phyloP scores from a whole-genome alignment of 1,140 invertebrate species.

The Heterodera carotae region DNA sequence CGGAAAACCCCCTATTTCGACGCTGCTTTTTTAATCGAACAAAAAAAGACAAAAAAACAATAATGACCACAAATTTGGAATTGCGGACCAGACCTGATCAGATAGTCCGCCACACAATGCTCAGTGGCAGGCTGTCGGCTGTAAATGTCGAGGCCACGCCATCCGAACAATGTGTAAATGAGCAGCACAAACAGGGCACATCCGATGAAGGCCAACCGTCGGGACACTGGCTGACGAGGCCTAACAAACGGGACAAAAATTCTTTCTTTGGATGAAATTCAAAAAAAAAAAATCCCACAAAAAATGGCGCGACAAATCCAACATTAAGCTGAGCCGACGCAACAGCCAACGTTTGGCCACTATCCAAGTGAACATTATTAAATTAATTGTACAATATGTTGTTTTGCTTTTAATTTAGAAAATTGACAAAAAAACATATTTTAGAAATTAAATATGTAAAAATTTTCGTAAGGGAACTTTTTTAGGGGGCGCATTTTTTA shows the following conservation, averaged over 20 bases:
- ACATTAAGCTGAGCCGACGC: background rate
- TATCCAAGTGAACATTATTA: background rate
- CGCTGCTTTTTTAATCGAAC: background rate
- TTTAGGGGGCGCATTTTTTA: too few relatives aligned
- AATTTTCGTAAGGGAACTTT: too few relatives aligned
- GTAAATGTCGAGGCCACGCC: background rate
- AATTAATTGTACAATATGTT: background rate
- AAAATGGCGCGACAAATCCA: background rate
- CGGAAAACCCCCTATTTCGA: too few relatives aligned
- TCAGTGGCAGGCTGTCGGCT: slow-evolving; percentile 16
- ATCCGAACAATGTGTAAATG: slow-evolving; percentile 19
- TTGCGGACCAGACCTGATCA: background rate
- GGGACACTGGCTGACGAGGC: slow-evolving; percentile 21
- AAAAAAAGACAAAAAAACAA: background rate
- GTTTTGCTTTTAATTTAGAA: too few relatives aligned
- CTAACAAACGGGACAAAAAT: background rate
- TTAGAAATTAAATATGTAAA: too few relatives aligned
- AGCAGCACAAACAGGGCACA: slow-evolving; percentile 21
- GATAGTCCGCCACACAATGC: slow-evolving; percentile 23
- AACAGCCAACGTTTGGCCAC: slow-evolving; percentile 2
- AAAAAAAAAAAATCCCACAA: background rate
- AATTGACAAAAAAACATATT: too few relatives aligned
- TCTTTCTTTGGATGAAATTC: background rate
- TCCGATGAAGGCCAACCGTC: slow-evolving; percentile 10
- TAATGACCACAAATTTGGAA: background rate